Evolutionary conservation across 92 coral and sea anemone genomes (phyloP).

Genomic region (Parazoanthus darwini): DNA sequence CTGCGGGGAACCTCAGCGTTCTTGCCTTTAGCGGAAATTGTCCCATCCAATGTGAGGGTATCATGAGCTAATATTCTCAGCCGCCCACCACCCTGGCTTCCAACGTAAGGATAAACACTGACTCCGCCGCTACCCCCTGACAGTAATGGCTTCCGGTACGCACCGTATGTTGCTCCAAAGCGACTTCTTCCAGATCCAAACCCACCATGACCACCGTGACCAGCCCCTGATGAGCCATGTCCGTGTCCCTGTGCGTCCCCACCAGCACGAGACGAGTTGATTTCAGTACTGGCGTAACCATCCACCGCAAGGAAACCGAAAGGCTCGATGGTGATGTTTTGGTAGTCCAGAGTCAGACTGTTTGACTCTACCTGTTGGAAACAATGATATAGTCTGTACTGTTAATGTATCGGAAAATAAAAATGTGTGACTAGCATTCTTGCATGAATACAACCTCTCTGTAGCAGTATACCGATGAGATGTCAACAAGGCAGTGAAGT

Average conservation of each 20-base stretch:
- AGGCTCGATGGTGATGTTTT: conserved; percentile 68
- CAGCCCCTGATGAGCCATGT: conserved; percentile 68
- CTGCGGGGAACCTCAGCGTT: conserved; percentile 50
- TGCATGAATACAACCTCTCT: no score
- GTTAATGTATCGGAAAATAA: no score
- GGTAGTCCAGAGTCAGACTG: conserved; percentile 53
- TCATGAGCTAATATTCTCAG: conserved; percentile 66
- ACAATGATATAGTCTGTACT: no score
- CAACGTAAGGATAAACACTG: conserved; percentile 56
- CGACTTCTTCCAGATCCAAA: conserved; percentile 49
- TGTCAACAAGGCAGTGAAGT: no score
- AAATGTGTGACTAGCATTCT: no score
- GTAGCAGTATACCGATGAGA: no score
- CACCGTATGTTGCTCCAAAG: conserved; percentile 64
- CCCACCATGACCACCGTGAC: conserved; percentile 77
- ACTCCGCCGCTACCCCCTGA: conserved; percentile 67
- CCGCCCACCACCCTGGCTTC: conserved; percentile 66
- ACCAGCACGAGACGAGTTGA: conserved; percentile 37
- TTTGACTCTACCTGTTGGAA: conserved; percentile 52
- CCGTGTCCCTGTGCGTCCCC: conserved; percentile 51
- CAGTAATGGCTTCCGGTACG: conserved; percentile 47
- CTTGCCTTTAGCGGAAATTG: conserved; percentile 58
- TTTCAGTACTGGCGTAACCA: conserved; percentile 41
- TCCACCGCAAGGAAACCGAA: conserved; percentile 46
- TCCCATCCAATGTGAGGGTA: conserved; percentile 59